phyloP scores from a whole-genome alignment of 64 coral and sea anemone genomes.

The Pocillopora verrucosa region DNA sequence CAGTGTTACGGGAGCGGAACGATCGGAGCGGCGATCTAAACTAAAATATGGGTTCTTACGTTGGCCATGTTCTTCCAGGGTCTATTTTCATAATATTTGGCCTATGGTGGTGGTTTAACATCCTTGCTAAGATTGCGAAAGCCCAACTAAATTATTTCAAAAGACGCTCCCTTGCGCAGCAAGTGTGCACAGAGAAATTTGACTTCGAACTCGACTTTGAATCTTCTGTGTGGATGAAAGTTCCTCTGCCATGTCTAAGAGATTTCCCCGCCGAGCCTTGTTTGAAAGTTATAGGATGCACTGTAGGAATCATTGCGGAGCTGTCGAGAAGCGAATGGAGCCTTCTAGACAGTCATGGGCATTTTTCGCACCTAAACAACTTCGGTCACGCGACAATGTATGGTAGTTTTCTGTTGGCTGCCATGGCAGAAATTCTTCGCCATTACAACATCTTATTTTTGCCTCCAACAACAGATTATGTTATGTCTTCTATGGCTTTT shows the following conservation, averaged over 20 bases:
- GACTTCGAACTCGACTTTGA: background rate
- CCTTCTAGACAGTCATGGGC: constrained; percentile 14
- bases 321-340: constrained; percentile 37
- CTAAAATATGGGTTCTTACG: constrained; percentile 59
- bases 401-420: constrained; percentile 45
- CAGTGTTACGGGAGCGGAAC: background rate
- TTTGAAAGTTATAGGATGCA: constrained; percentile 16
- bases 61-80: constrained; percentile 67
- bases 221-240: constrained; percentile 34
- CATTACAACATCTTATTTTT: constrained; percentile 22
- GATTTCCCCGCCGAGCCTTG: constrained; percentile 47
- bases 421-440: constrained; percentile 49
- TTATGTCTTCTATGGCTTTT: constrained; percentile 14
- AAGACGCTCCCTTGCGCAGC: background rate
- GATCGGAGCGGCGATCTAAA: background rate
- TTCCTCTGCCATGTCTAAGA: constrained; percentile 20
- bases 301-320: constrained; percentile 62
- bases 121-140: background rate
- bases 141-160: background rate
- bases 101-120: constrained; percentile 64
- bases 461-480: constrained; percentile 41
- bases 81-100: constrained; percentile 47
- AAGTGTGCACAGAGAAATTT: background rate
- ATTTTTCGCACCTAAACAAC: constrained; percentile 58
- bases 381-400: constrained; percentile 75